Evolutionary conservation across 2,113 vertebrate genomes (phyloP), one percentile per base, ranked within the genome.

Genomic region (Urocolius indicus): DNA sequence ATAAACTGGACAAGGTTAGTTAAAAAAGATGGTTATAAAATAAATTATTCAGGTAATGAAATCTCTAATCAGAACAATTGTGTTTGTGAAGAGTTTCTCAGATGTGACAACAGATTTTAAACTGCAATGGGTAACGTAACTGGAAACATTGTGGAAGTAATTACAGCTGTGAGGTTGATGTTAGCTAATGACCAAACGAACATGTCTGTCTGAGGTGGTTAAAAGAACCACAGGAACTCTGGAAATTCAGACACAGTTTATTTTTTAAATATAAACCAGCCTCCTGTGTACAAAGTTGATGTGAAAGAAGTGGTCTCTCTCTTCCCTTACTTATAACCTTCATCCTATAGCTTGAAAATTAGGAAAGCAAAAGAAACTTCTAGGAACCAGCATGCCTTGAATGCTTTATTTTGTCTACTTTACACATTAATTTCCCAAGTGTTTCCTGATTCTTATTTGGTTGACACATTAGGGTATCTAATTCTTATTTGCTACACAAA

Each of bases 351-450:
- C 43, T 63, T 74, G n/a, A 73, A 51, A 87, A 67, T 0, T 67
- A 29, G 32, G 38, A 90, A 80, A 94, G 34, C 13, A 85, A 73
- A 76, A 79, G 49, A 67, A 68, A 24, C 17, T 93, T 34, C 22
- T 32, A 63, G 85, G 72, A 88, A 78, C 32, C 48, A 77, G 38
- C 49, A 76, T 93, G 94, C 52, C 38, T 87, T 57, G 73, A 94
- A 95, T 93, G 27, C 5, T 90, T 94, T 86, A 90, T 93, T 92
- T 88, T 75, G 48, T 59, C 93, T 97, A 26, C 61, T 95, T 96
- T 92, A 92, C 93, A 94, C 94, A 87, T 94, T 96, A 93, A 97
- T 97, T 97, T 97, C 95, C 94, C 95, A 67, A 94, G 94, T 92
- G 95, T 84, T 97, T 78, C 48, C 68, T 48, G 61, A 96, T 66